Evolutionary conservation across 2,888 invertebrate species (phyloP), one percentile per base, ranked within the genome.

Genomic region (Metellina segmentata): DNA sequence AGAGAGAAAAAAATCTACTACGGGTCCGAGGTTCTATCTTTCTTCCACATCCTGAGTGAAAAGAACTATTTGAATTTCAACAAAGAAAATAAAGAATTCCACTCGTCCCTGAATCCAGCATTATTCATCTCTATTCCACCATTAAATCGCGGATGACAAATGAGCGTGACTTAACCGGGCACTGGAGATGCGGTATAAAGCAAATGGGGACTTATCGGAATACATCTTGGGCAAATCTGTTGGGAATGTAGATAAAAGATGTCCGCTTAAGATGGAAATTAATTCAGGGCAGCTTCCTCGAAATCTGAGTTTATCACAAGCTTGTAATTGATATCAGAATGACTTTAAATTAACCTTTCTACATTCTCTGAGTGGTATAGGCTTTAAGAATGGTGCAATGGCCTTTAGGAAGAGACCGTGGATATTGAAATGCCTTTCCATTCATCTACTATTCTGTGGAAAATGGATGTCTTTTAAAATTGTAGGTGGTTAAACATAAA

Each of bases 181-280:
- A 19, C 16, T 19, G 53, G 5, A 19, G 53, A 20, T 79, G 79
- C 16, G 79, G 79, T 61, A 16, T n/a, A 75, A 53, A 53, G 61
- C 34, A 53, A 79, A 79, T 61, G 19, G 79, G 79, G 79, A 79
- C 53, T 79, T 79, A 79, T 79, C 61, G 34, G 79, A 79, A 20
- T 34, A 7, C 53, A 72, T 19, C 72, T 19, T 5, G 7, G 20
- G 19, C 49, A 4, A 53, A 61, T 34, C 79, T 79, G 19, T 20
- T 61, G 79, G 79, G 79, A 79, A 34, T 61, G 34, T 5, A 13
- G 20, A 34, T 69, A 69, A 79, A 79, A 79, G 20, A 79, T 79
- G 79, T 61, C 53, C 79, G 20, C 53, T 61, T 34, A 52, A 61
- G 61, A 61, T 20, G 61, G 61, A 79, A 53, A 19, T 79, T 79